Conservation (phyloP, 2,113 vertebrate species). For the Melanocharis versteri region DNA sequence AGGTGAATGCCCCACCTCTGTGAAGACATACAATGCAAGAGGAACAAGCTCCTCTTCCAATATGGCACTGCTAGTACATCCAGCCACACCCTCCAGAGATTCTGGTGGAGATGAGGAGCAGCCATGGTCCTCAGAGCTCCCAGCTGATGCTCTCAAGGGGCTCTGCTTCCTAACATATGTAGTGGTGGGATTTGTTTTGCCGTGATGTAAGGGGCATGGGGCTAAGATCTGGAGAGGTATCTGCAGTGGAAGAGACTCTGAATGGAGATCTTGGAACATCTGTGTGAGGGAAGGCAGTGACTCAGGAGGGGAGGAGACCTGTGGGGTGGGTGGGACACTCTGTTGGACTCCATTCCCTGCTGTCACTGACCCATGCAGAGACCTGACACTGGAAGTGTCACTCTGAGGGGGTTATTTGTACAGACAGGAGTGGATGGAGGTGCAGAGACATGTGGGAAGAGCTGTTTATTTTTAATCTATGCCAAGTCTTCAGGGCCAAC, state of each 20-base stretch:
- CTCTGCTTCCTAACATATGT: neutral
- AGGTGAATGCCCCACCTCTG: accelerated
- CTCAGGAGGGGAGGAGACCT: neutral
- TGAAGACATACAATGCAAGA: neutral
- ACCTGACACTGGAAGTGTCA: neutral
- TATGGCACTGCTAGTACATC: neutral
- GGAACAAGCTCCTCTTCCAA: neutral
- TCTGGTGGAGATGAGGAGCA: neutral
- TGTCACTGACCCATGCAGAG: neutral
- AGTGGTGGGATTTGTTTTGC: neutral
- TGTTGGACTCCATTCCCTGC: neutral
- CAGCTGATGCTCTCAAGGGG: neutral
- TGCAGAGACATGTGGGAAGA: neutral
- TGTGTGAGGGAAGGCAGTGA: neutral
- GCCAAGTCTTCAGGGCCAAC: neutral
- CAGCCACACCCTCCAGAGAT: neutral
- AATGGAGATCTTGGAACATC: neutral
- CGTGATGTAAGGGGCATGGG: neutral
- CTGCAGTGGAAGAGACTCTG: neutral
- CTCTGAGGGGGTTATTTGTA: neutral
- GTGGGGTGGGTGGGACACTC: neutral
- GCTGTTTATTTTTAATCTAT: slow-evolving; percentile 4
- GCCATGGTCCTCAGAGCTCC: neutral
- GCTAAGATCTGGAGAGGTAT: neutral
- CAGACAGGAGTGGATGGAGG: neutral